Base-by-base conservation (phyloP, 2,797 vertebrate genomes). In the Melanotaenia trifasciata region DNA sequence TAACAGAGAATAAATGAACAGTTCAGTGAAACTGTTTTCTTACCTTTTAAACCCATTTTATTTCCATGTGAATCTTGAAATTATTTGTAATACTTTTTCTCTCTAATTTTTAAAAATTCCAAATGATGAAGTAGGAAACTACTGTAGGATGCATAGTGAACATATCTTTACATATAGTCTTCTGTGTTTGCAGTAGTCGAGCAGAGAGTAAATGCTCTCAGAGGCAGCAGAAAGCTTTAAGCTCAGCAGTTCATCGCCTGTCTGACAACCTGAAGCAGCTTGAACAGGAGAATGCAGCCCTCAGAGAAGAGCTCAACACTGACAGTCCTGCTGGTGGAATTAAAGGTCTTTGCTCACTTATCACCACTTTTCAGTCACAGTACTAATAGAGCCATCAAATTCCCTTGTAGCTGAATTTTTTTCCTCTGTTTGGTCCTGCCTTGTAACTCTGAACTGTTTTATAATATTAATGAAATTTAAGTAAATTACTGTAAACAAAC, bases 261-360 rank as follows among this genome's bases (percentile, higher is more conserved):
- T 95, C 96, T 10, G 95, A 94, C 78, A 95, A 92, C 3, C 75
- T 96, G 72, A 95, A 95, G 81, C 95, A 96, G 35, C 79, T 98
- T 58, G 96, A 96, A 0, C 90, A 95, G 66, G 97, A 98, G 85
- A 98, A 98, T 69, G 68, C 38, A 6, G 86, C 80, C 12, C 93
- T 98, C 32, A 95, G 95, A 83, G 94, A 96, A 64, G 96, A 98
- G 68, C 89, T 98, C 57, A 89, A 92, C 84, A 94, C 94, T 1
- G 94, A 94, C 81, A 80, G 78, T 16, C 91, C 92, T 33, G 74
- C 88, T n/a, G 90, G 79, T 59, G 88, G 91, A 58, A 38, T 87
- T 68, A 93, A 92, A 94, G 94, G 94, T 95, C 0, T 67, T 30
- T 66, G 30, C 28, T 58, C 50, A 35, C 62, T 53, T 11, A 45